phyloP scores from a whole-genome alignment of 2,113 vertebrate genomes.

The Colossoma macropomum region DNA sequence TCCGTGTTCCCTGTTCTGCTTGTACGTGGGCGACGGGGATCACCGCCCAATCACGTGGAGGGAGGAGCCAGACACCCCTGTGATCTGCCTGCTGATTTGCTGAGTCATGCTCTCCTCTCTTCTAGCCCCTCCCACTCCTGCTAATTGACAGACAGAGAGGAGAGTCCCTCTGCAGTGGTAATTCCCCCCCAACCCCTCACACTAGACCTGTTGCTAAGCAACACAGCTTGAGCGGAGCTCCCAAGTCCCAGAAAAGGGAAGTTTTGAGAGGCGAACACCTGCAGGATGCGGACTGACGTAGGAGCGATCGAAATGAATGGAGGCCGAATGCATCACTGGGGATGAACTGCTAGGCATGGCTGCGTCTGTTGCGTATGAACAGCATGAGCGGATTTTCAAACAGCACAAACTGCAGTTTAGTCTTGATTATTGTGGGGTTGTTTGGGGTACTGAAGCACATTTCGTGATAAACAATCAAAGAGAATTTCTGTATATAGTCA shows the following conservation, averaged over 20 bases:
- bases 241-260: conserved; percentile 36
- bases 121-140: conserved; percentile 4
- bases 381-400: not conserved
- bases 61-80: not conserved
- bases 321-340: not conserved
- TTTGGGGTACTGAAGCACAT: not conserved
- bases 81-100: conserved; percentile 18
- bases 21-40: not conserved
- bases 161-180: conserved; percentile 50
- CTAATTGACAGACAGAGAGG: conserved; percentile 44
- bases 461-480: too few relatives aligned
- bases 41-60: not conserved
- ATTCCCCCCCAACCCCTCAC: conserved; percentile 26
- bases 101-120: not conserved
- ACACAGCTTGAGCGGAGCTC: conserved; percentile 47
- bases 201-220: conserved; percentile 50
- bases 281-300: conserved; percentile 44
- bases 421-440: not conserved
- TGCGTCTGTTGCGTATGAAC: not conserved
- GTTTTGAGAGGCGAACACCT: conserved; percentile 38
- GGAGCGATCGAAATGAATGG: conserved; percentile 9
- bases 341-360: not conserved
- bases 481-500: too few relatives aligned
- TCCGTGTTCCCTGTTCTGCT: conserved; percentile 9
- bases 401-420: not conserved